Evolutionary conservation across 2,797 vertebrate genomes (phyloP).

Genomic region (Phrynocephalus guinanensis): DNA sequence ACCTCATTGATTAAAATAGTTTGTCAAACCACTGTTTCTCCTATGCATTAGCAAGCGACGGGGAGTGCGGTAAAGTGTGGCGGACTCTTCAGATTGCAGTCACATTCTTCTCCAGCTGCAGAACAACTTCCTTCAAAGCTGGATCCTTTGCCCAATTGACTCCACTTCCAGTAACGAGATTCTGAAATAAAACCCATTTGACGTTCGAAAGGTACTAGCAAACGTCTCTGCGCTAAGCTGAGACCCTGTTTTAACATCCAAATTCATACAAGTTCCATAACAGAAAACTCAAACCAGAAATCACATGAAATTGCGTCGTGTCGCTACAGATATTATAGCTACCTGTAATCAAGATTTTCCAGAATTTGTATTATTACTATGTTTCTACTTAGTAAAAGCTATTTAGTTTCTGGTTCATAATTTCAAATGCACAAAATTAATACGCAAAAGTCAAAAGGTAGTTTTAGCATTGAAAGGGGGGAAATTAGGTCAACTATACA

Average conservation of each 20-base stretch:
- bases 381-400: neutral
- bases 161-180: constrained; percentile 74
- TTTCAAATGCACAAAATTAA: neutral
- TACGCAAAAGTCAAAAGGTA: neutral
- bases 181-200: constrained; percentile 64
- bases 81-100: constrained; percentile 10
- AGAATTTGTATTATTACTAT: neutral
- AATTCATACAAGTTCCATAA: neutral
- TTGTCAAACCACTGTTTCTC: neutral
- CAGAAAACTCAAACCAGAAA: neutral
- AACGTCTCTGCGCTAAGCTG: neutral
- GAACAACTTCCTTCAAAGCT: constrained; percentile 68
- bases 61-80: neutral
- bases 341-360: neutral
- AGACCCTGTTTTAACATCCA: constrained; percentile 1
- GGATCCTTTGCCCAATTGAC: constrained; percentile 79
- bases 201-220: neutral
- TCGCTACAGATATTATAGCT: neutral
- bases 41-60: neutral
- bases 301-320: neutral
- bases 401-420: neutral
- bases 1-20: neutral
- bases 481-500: neutral
- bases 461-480: neutral
- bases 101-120: constrained; percentile 74